Base-by-base conservation (phyloP, 2,888 invertebrate genomes). In the Phortica okadai region DNA sequence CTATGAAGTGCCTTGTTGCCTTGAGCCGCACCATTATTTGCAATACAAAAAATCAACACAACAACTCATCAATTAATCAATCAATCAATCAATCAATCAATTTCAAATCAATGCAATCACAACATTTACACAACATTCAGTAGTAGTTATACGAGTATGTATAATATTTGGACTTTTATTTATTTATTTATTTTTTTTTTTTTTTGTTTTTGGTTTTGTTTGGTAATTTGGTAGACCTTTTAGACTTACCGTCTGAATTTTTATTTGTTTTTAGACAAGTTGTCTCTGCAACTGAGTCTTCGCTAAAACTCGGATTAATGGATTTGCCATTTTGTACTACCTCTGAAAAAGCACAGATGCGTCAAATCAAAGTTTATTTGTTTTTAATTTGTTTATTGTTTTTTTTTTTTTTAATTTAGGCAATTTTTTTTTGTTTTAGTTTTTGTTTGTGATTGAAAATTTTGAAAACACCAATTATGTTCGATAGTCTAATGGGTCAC, bases 251-350 rank as follows among this genome's bases (percentile, higher is more conserved):
- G 92, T 96, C 96, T 88, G 96, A 96, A 93, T 95, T 95, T 93
- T 94, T 95, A 93, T 95, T 95, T 93, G 94, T 95, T 93, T 96
- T 96, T 92, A 95, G 94, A 92, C 95, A 93, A 90, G 95, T 94
- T 89, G 95, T 95, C 92, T 96, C 96, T 85, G 95, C 94, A 90
- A 96, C 95, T 84, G 95, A 95, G 93, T 96, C 96, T 93, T 96
- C 95, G 92, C 95, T 95, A 92, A 94, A 94, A 92, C 95, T 94
- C 83, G 95, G 94, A 93, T 95, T 94, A 86, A 94, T 92, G 89
- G 93, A 92, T 90, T 93, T 92, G 83, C 92, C 92, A 90, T 92
- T 93, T 90, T 91, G 92, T 89, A 92, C 90, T 88, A 92, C 92
- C 89, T 92, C 92, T 92, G 91, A 86, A 86, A 91, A 92, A 89